Base-by-base conservation (phyloP, 2,888 invertebrate species). In the Stenotaenia linearis region DNA sequence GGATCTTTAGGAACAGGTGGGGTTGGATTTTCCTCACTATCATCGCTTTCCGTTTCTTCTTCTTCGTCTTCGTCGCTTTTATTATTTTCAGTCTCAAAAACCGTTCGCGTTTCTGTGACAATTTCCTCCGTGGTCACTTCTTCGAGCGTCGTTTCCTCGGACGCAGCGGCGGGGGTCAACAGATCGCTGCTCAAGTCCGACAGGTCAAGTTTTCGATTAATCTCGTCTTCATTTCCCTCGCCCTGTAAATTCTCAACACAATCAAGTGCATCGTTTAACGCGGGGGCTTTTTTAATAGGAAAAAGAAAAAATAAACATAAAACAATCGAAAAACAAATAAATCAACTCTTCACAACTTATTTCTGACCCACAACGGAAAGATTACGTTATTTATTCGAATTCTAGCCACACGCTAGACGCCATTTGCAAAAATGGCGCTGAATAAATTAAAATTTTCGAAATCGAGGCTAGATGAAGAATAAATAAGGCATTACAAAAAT, bases 1-100 rank as follows among this genome's bases (percentile, higher is more conserved):
- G 50, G 78, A 56, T 56, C 30, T 23, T 45, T 45, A 23, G 50
- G 78, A 50, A 25, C 25, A 6, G 45, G 78, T 23, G 30, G 78
- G 32, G 78, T 40, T 50, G 78, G 75, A 32, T 75, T 28, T 0
- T 75, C 75, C 5, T 75, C 75, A 75, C 75, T 75, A 12, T 75
- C 75, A 7, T 75, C 77, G 7, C 40, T 30, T 32, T 25, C 30
- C 0, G 21, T 40, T 25, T 78, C 56, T 6, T 35, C 50, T 28
- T 56, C 45, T 56, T 56, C 56, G 21, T 78, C 78, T 21, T 78
- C 78, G 18, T 78, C 25, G 4, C 4, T 10, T 15, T 35, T 3
- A 18, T 40, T 56, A 30, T n/a, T 0, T 40, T 37, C 37, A 9
- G 35, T 21, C 12, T 45, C 28, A 0, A 18, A 23, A 40, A 30